Base-by-base conservation (phyloP, 2,797 vertebrate species). In the Rhabdophis nuchalis region DNA sequence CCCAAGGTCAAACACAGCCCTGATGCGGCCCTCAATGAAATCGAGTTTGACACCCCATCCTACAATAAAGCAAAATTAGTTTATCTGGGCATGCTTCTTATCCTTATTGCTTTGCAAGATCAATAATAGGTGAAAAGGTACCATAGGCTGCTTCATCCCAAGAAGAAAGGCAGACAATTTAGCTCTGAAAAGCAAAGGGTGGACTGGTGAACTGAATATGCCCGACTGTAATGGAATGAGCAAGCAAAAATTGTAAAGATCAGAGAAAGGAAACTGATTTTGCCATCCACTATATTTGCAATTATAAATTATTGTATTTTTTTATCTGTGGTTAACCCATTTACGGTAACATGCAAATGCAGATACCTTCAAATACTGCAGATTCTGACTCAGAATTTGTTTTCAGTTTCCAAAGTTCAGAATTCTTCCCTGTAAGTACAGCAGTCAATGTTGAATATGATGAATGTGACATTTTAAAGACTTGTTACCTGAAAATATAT, bases 391-490 rank as follows among this genome's bases (percentile, higher is more conserved):
- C 3, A 0, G 0, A 90, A 23, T 18, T 91, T 91, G 32, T 50
- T 94, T 91, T 90, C 68, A 90, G 82, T 82, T 89, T 93, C 25
- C 52, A 86, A 61, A 50, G 88, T 20, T 20, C n/a, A 36, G 10
- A 85, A 52, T 86, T 86, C 54, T 95, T 94, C 46, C 72, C 86
- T 46, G 82, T 1, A 41, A 93, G 89, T 92, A 93, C 54, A 2
- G 57, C 27, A 91, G 14, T 52, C 56, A 11, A 11, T 50, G 85
- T 61, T 57, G 60, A 72, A 72, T 36, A 16, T 8, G 68, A 72
- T 72, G 16, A 36, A 36, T 36, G 14, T 36, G 16, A 16, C 68
- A 16, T 72, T 72, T 72, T 72, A 72, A 72, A 9, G 14, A 23
- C 29, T 56, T 56, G 8, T 29, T 86, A 86, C 29, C 56, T 86